Conservation (phyloP, 2,888 invertebrate genomes). For the Hemicrepidius hirtus region DNA sequence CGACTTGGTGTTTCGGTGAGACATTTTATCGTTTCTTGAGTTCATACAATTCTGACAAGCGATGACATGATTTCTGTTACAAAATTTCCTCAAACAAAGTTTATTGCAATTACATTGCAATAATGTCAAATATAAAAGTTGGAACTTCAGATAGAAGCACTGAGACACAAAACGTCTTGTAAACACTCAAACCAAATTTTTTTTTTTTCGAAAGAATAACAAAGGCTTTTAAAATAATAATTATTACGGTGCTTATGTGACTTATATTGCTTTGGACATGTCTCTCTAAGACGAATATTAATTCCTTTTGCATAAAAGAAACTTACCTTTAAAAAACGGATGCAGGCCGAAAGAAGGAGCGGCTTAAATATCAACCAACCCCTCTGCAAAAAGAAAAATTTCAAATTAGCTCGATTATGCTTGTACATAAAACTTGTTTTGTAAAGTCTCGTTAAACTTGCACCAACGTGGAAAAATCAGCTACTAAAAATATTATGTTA, state of each 20-base stretch:
- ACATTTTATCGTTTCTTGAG: constrained; percentile 21
- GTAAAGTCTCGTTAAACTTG: constrained; percentile 14
- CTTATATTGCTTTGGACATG: too few species aligned
- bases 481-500: constrained; percentile 41
- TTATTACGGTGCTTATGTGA: too few species aligned
- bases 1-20: constrained; percentile 42
- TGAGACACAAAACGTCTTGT: too few species aligned
- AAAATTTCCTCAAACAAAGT: background rate
- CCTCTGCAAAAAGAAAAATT: constrained; percentile 20
- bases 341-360: background rate
- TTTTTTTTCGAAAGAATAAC: too few species aligned
- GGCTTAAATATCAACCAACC: constrained; percentile 4
- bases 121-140: background rate
- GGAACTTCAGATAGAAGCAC: too few species aligned
- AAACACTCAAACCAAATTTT: too few species aligned
- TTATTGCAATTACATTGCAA: constrained; percentile 6
- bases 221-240: too few species aligned
- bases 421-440: constrained; percentile 21
- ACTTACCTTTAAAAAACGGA: constrained; percentile 2
- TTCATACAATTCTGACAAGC: constrained; percentile 32
- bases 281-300: too few species aligned
- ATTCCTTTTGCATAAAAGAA: background rate
- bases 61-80: background rate
- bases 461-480: constrained; percentile 31
- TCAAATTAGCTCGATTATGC: constrained; percentile 1